Evolutionary conservation across 2,888 invertebrate species (phyloP), one percentile per base, ranked within the genome.

Genomic region (Caenorhabditis sp.): DNA sequence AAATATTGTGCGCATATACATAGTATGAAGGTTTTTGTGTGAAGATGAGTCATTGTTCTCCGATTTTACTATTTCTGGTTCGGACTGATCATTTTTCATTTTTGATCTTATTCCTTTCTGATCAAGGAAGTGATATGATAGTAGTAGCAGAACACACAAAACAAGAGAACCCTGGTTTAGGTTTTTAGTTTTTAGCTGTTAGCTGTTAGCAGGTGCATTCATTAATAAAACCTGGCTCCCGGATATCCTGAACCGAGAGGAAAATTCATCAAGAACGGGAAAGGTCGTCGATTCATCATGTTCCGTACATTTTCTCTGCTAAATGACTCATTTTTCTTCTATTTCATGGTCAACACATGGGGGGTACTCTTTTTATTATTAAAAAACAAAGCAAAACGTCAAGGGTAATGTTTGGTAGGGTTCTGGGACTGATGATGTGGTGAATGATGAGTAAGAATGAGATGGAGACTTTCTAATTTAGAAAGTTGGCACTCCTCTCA

Each of bases 381-480:
- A 47, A 2, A 47, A 40, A 13, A 40, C 40, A 40, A 40, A 40
- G 20, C n/a, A 47, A 47, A 20, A 47, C 47, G 47, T 47, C 47
- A 40, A 40, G 40, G 40, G 40, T 40, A 40, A 9, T 40, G 40
- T 9, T 13, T 15, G 13, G 11, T 40, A 15, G 40, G 40, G 40
- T 40, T 40, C 40, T 40, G 40, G 40, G 37, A 26, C 32, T 4
- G 32, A n/a, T 18, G 37, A 60, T 22, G 68, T 47, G 56, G 18
- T 13, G 51, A 15, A 28, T 44, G 47, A 32, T n/a, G 47, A 24
- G 35, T n/a, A n/a, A n/a, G 35, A 56, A 56, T 26, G 67, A 32
- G 32, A 32, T n/a, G n/a, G n/a, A n/a, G n/a, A 32, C 32, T 13
- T 40, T 40, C 40, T 13, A 5, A 40, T 11, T 13, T 6, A 13